These are phyloP conservation scores for Sarcophaga bullata DNA, from an alignment of 1,140 invertebrate species.

Conservation along the genomic window DNA sequence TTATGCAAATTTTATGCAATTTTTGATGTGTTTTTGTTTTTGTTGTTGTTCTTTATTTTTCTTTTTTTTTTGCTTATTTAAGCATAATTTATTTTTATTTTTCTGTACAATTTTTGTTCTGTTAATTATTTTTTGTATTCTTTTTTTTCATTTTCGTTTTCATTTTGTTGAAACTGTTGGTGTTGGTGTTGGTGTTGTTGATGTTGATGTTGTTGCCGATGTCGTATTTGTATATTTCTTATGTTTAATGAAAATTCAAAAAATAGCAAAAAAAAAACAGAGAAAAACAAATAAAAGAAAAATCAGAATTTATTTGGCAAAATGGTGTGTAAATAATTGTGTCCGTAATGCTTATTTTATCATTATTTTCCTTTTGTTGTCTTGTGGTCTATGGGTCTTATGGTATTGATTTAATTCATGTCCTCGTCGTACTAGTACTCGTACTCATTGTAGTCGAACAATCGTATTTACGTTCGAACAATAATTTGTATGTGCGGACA, in stretches of 20 bases:
- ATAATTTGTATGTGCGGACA: neutral
- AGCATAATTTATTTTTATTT: constrained; percentile 33
- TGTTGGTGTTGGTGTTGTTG: neutral
- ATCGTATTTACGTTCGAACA: neutral
- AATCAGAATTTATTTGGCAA: neutral
- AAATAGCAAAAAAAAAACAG: neutral
- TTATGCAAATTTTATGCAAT: constrained; percentile 37
- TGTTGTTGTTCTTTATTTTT: neutral
- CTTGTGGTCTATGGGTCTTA: no score
- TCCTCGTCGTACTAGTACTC: neutral
- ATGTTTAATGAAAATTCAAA: neutral
- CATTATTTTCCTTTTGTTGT: neutral
- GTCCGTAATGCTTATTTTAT: constrained; percentile 8
- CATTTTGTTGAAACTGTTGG: neutral
- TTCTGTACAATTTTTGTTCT: neutral
- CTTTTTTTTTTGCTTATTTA: constrained; percentile 17
- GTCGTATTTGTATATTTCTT: neutral
- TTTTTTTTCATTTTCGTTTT: neutral
- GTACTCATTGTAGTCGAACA: no score
- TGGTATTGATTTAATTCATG: neutral
- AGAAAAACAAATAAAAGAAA: neutral
- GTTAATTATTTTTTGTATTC: neutral
- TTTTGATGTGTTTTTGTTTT: constrained; percentile 16
- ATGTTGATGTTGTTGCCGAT: neutral
- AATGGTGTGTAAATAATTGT: constrained; percentile 23